Percentiles rank a stretch among this genome's conserved stretches.
These are phyloP conservation scores for Pelecanoides urinatrix DNA, from an alignment of 2,113 vertebrate genomes.

Conservation along the genomic window DNA sequence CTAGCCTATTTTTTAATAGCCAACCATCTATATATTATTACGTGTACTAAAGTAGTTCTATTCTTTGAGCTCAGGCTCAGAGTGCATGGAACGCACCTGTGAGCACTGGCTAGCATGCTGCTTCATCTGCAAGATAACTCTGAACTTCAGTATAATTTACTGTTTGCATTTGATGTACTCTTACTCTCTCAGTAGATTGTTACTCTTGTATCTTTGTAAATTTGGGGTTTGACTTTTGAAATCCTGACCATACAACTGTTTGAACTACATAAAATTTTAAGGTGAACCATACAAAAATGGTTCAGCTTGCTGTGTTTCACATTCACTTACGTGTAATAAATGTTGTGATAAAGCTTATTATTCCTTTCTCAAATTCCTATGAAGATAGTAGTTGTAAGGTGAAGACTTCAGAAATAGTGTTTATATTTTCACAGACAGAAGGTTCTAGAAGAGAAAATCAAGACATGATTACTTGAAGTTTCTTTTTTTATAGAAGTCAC, in stretches of 20 bases:
- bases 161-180: accelerated
- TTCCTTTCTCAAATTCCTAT: not conserved
- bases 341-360: not conserved
- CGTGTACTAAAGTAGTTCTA: not conserved
- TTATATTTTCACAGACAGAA: not conserved
- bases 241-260: not conserved
- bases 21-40: slow-evolving; percentile 22
- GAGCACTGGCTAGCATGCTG: not conserved
- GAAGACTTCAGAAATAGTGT: not conserved
- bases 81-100: not conserved
- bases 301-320: not conserved
- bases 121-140: not conserved
- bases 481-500: not conserved
- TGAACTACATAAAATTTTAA: not conserved
- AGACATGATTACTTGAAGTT: not conserved
- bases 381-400: not conserved
- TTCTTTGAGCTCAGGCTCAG: slow-evolving; percentile 17
- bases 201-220: not conserved
- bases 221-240: not conserved
- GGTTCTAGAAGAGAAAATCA: not conserved
- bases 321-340: not conserved
- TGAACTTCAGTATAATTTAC: not conserved
- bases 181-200: not conserved
- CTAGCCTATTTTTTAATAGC: slow-evolving; percentile 5
- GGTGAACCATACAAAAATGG: not conserved